Evolutionary conservation across 2,113 vertebrate species (phyloP).

Genomic region (Eulemur macaco): DNA sequence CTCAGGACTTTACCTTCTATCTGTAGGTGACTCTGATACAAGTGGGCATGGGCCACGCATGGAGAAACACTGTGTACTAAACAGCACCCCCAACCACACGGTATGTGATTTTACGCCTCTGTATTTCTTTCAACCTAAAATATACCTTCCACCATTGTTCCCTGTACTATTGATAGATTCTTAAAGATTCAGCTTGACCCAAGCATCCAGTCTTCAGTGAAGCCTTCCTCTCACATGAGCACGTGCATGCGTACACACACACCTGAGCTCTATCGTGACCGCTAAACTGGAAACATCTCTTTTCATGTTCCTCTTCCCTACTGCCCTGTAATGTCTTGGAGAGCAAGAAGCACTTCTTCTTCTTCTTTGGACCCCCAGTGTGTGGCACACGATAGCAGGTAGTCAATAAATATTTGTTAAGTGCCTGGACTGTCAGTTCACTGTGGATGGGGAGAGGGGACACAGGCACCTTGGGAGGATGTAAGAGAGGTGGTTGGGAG

Average conservation of each 20-base stretch:
- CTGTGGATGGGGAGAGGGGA: neutral
- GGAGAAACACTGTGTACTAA: neutral
- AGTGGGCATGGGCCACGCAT: neutral
- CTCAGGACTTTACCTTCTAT: neutral
- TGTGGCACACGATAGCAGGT: neutral
- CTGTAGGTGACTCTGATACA: neutral
- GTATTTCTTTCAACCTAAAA: neutral
- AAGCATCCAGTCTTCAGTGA: neutral
- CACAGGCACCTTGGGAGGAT: neutral
- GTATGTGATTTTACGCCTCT: neutral
- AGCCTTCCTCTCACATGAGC: neutral
- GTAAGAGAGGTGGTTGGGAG: neutral
- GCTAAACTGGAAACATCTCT: neutral
- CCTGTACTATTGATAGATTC: neutral
- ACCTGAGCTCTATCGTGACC: neutral
- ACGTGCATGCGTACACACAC: neutral
- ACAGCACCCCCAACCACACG: neutral
- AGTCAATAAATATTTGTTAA: neutral
- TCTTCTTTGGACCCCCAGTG: neutral
- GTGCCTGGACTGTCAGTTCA: neutral
- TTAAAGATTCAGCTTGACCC: conserved; percentile 18
- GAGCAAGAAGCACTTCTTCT: neutral
- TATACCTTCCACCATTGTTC: neutral
- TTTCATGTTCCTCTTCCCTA: neutral
- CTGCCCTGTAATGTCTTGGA: neutral